Percentiles rank a stretch among this genome's conserved stretches.
Evolutionary conservation across 2,888 invertebrate species (phyloP).

Genomic region (Limenitis camilla): DNA sequence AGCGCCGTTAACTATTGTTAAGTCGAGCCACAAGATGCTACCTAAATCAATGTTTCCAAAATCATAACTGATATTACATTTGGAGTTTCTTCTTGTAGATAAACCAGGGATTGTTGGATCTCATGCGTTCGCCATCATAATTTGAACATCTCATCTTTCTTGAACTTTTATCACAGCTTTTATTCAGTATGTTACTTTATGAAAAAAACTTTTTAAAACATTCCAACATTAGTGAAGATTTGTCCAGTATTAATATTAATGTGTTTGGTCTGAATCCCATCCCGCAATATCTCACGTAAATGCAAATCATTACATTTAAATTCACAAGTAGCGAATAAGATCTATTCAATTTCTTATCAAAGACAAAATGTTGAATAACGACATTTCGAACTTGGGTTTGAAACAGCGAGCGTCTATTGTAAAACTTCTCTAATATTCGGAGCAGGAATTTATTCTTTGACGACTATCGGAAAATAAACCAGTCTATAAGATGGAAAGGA

Average conservation of each 20-base stretch:
- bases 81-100: no score
- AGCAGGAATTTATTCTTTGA: constrained; percentile 62
- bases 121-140: no score
- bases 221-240: no score
- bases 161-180: no score
- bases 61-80: no score
- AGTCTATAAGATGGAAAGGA: constrained; percentile 47
- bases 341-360: constrained; percentile 64
- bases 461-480: constrained; percentile 53
- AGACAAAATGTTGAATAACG: constrained; percentile 62
- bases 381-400: constrained; percentile 49
- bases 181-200: background rate
- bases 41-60: no score
- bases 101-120: no score
- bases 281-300: constrained; percentile 4
- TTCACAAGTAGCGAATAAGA: constrained; percentile 46
- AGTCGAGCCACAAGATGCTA: no score
- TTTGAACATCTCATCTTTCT: no score
- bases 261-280: background rate
- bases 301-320: constrained; percentile 21
- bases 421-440: constrained; percentile 63
- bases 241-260: no score
- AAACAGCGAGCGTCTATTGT: constrained; percentile 51
- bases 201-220: background rate
- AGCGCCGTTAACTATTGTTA: no score